Evolutionary conservation across 2,888 invertebrate species (phyloP), one percentile per base, ranked within the genome.

Genomic region (Drosophila diplacantha): DNA sequence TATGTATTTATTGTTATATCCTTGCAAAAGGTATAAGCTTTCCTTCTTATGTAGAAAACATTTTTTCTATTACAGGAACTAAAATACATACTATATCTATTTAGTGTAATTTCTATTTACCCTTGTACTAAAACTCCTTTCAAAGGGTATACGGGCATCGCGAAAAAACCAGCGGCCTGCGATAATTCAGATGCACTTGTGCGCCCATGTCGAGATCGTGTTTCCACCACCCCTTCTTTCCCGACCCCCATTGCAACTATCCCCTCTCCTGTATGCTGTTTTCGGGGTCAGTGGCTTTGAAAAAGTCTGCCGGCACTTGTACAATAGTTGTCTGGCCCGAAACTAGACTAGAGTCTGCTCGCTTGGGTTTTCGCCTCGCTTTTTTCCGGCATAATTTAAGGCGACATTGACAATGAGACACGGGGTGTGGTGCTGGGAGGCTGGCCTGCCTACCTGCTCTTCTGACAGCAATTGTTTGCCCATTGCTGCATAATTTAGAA

Each of bases 231-330:
- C 20, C 11, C 43, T n/a, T 3, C 3, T 41, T 44, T 26, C 26
- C 24, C 8, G 2, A 24, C 7, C 9, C 8, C 34, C 18, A 9
- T 20, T 32, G 7, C 24, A 35, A 18, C 38, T 24, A 7, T 7
- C 24, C 6, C 2, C 34, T 7, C 14, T 26, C 22, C 22, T n/a
- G 31, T 31, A 22, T 7, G 31, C 58, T n/a, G 63, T 66, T 81
- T 81, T 84, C 64, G 72, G 68, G 84, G 84, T 84, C 84, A 84
- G 76, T 84, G 83, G 82, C 84, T 82, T 81, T 77, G 81, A 71
- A 81, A 65, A 82, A 81, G 73, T 74, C 81, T 75, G 71, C 47
- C 66, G 67, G 58, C 44, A 60, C 62, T 50, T 44, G 46, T 32
- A 73, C 70, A 75, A 79, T 72, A 66, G 64, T 67, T 69, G 78